Evolutionary conservation across 30 jellyfish, hydroid and myxozoan species (phyloP), one percentile per base, ranked within the genome.

Genomic region (Aurelia sp.): DNA sequence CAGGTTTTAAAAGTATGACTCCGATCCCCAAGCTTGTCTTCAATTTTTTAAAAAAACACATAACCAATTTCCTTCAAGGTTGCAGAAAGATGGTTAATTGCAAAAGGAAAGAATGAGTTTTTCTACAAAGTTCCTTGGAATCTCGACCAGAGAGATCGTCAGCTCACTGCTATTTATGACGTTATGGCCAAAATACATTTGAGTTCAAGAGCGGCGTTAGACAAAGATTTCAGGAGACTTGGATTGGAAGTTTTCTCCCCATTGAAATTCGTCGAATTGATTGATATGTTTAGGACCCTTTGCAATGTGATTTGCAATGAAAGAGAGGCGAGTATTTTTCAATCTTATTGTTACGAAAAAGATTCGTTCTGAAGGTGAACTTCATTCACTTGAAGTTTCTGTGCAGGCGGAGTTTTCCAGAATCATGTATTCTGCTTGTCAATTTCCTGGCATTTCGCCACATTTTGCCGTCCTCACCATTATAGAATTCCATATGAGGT

Each of bases 201-300:
- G 12, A 35, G 79, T 8, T 69, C 90, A 13, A 77, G 90, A 59
- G 52, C 69, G 5, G 30, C 75, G 47, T 86, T 72, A 20, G 90
- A 65, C 41, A 59, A 60, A 30, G 88, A 57, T 44, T 71, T 77
- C 50, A 86, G 70, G 21, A 52, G 50, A 5, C 80, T 69, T 55
- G 88, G 86, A 12, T 44, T 68, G 41, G 90, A 86, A 41, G 67
- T 68, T 12, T 76, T 86, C 74, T 68, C 95, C 12, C 97, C 96
- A 2, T 71, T 83, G 65, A 83, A 91, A 47, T 84, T 74, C 66
- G 55, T 91, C 8, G 97, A 91, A 64, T 85, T 84, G 64, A 77
- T 91, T 24, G 86, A 84, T 10, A 18, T 91, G 38, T 91, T 91
- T 35, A 77, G 84, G 63, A 51, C 67, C 8, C 78, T 74, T 5